Evolutionary conservation across 2,888 invertebrate genomes (phyloP), one percentile per base, ranked within the genome.

Genomic region (Spialia ferax): DNA sequence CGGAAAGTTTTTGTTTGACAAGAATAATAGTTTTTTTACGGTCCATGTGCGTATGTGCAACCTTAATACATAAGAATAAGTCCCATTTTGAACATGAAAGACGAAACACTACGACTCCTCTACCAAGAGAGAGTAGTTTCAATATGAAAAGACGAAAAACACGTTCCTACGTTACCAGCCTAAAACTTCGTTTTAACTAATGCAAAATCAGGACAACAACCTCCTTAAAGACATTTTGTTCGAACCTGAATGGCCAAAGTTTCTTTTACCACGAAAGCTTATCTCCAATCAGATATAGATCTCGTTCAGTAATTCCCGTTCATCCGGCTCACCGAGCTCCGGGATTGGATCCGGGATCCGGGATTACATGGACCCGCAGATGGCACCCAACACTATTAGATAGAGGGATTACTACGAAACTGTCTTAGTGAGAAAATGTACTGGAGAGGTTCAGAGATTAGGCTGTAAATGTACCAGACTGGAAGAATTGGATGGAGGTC

Each of bases 281-380:
- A 48, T 52, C 56, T n/a, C 52, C 57, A 59, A 59, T 57, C 59
- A 59, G 50, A 57, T 23, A 56, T n/a, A 59, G 65, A 65, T 65
- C 65, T 59, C 26, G 57, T 59, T 35, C 38, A 32, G 52, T 65
- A 59, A 65, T 65, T 60, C 59, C 59, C 8, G 57, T 65, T 18
- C 50, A n/a, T 65, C 48, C 64, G 64, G 48, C 32, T 57, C 48
- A 48, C 48, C 56, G 64, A 57, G 50, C 50, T 23, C 57, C 57
- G 15, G 57, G 65, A 65, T 65, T 65, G 65, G 29, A 59, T 52
- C 57, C 52, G 50, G 52, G 52, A 57, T 59, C 65, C 65, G 4
- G 64, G 64, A 57, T 65, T 65, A 65, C 57, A 48, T 22, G 22
- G 11, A 3, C 63, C 23, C 22, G 48, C 45, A 48, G 63, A 48